These are phyloP conservation scores for Coranthus polyacanthus DNA, from an alignment of 2,797 vertebrate species.

Conservation along the genomic window DNA sequence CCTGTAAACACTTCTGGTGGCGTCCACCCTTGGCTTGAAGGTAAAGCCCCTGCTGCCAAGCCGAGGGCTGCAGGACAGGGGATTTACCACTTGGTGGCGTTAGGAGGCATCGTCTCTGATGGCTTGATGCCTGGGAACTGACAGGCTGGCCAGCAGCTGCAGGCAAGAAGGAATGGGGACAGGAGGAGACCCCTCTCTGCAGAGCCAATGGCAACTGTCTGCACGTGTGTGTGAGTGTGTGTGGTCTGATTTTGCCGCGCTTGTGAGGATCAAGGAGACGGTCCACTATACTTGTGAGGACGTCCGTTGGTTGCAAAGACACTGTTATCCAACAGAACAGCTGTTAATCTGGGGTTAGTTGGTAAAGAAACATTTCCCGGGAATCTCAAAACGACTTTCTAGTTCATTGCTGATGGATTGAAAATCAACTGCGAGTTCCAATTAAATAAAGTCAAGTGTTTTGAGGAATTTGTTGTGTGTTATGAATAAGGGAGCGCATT, in stretches of 20 bases:
- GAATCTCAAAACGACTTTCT: not conserved
- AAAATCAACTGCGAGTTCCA: not conserved
- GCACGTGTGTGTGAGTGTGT: constrained; percentile 66
- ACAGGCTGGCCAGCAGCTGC: constrained; percentile 81
- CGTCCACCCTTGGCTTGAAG: constrained; percentile 6
- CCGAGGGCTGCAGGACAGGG: constrained; percentile 56
- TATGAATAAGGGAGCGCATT: not conserved
- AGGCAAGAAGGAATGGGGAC: constrained; percentile 74
- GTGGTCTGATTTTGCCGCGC: constrained; percentile 40
- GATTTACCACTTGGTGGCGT: constrained; percentile 83
- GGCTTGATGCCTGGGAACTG: constrained; percentile 77
- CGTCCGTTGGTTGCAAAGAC: constrained; percentile 6
- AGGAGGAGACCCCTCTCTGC: constrained; percentile 71
- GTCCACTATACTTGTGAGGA: constrained; percentile 36
- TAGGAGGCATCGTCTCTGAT: constrained; percentile 68
- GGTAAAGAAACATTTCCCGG: not conserved
- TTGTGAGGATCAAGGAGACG: constrained; percentile 38
- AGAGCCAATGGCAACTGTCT: constrained; percentile 79
- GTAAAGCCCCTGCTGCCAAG: not conserved
- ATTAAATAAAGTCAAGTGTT: not conserved
- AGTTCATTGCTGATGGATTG: not conserved
- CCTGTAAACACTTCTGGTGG: constrained; percentile 7
- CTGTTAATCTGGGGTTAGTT: too few relatives aligned
- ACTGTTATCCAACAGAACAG: not conserved
- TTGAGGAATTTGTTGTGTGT: not conserved